phyloP scores from a whole-genome alignment of 2,888 invertebrate genomes.

The Deilephila elpenor region DNA sequence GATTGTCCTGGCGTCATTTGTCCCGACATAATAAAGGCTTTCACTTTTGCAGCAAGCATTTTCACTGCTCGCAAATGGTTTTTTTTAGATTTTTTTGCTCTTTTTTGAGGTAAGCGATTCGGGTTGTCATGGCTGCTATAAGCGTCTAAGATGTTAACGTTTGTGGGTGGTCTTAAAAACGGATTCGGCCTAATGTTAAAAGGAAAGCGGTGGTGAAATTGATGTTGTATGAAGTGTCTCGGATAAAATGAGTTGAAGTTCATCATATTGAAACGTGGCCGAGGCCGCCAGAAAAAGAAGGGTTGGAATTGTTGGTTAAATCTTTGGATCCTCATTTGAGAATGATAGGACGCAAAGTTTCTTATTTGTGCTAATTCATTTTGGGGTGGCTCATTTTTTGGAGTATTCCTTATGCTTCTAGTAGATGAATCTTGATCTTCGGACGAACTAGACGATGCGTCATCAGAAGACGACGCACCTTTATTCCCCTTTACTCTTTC shows the following conservation, averaged over 20 bases:
- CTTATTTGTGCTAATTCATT: constrained; percentile 39
- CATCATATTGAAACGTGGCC: constrained; percentile 50
- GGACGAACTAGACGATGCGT: constrained; percentile 51
- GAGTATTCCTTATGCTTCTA: constrained; percentile 52
- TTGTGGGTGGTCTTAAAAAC: constrained; percentile 39
- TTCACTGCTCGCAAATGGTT: constrained; percentile 59
- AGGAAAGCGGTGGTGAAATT: constrained; percentile 52
- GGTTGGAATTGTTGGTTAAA: constrained; percentile 45
- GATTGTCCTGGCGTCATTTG: constrained; percentile 33
- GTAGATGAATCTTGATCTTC: constrained; percentile 63
- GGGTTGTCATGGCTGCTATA: constrained; percentile 34
- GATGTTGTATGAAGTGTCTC: constrained; percentile 51
- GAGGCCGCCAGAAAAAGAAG: constrained; percentile 54
- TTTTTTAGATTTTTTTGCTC: constrained; percentile 44
- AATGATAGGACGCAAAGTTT: constrained; percentile 33
- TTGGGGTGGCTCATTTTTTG: constrained; percentile 38
- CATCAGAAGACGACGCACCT: constrained; percentile 40
- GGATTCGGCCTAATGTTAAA: constrained; percentile 46
- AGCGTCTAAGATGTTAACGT: constrained; percentile 33
- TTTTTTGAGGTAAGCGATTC: constrained; percentile 45
- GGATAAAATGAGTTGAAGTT: constrained; percentile 57
- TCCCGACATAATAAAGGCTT: constrained; percentile 47
- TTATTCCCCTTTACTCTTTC: constrained; percentile 51
- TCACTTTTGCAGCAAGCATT: constrained; percentile 54
- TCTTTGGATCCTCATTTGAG: constrained; percentile 41